phyloP scores from a whole-genome alignment of 1,140 invertebrate species.

The Papilio helenus region DNA sequence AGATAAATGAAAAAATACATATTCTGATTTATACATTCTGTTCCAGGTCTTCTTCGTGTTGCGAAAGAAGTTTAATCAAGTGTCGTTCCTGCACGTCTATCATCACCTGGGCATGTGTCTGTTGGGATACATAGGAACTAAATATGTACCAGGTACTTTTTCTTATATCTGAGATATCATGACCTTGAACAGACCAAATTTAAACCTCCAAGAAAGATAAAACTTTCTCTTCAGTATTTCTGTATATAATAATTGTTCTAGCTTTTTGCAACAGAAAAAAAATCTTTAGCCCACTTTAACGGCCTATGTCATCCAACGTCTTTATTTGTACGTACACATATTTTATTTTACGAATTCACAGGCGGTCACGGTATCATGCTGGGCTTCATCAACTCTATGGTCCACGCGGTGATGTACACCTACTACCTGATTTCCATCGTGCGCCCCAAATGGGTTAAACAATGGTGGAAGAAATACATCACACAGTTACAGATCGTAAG shows the following conservation, averaged over 20 bases:
- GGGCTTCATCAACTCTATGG: conserved; percentile 89
- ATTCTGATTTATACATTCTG: conserved; percentile 28
- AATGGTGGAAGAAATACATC: conserved; percentile 94
- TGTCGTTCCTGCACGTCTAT: conserved; percentile 94
- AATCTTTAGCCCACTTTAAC: too few relatives aligned
- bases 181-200: too few relatives aligned
- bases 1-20: too few relatives aligned
- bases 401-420: conserved; percentile 91
- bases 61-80: conserved; percentile 92
- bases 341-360: conserved; percentile 49
- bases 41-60: conserved; percentile 91
- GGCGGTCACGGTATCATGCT: conserved; percentile 89
- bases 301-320: too few relatives aligned
- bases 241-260: too few relatives aligned
- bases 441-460: conserved; percentile 85
- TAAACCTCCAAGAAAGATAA: too few relatives aligned
- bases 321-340: neutral
- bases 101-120: conserved; percentile 92
- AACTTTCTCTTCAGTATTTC: too few relatives aligned
- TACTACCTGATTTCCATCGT: conserved; percentile 88
- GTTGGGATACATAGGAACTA: conserved; percentile 85
- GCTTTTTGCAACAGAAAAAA: too few relatives aligned
- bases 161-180: neutral
- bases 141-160: conserved; percentile 86
- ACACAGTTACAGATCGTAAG: conserved; percentile 89